Evolutionary conservation across 2,113 vertebrate species (phyloP).

Genomic region (Rana temporaria): DNA sequence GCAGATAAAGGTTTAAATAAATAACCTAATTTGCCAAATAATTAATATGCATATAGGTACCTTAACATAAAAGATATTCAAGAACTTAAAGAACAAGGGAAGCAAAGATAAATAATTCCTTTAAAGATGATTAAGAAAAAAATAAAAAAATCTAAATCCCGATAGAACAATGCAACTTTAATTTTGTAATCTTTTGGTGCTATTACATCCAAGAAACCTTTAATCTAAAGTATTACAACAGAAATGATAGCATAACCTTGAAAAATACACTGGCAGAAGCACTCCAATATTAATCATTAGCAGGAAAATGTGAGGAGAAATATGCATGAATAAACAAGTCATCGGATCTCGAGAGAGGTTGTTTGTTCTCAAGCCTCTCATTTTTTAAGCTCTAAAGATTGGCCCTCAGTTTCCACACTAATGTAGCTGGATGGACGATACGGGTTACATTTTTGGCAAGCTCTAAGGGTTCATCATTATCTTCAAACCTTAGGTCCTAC

Average conservation of each 20-base stretch:
- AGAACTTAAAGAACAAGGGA: neutral
- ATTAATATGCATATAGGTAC: no score
- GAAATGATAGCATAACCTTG: conserved; percentile 1
- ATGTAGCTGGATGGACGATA: no score
- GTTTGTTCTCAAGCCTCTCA: no score
- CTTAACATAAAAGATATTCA: neutral
- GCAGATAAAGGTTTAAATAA: no score
- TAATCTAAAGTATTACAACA: conserved; percentile 7
- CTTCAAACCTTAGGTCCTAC: no score
- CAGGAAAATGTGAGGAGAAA: neutral
- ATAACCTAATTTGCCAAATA: no score
- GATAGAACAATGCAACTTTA: neutral
- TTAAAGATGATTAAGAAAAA: conserved; percentile 2
- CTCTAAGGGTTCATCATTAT: no score
- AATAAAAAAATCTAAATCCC: neutral
- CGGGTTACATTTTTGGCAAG: no score
- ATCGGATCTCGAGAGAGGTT: no score
- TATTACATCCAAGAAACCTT: conserved; percentile 4
- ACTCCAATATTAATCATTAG: neutral
- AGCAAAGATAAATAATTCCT: neutral
- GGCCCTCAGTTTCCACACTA: no score
- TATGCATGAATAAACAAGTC: no score
- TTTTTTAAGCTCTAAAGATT: no score
- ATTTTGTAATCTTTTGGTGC: neutral
- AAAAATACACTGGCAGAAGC: neutral